Evolutionary conservation across 92 coral and sea anemone species (phyloP), one percentile per base, ranked within the genome.

Genomic region (Porites cylindrica): DNA sequence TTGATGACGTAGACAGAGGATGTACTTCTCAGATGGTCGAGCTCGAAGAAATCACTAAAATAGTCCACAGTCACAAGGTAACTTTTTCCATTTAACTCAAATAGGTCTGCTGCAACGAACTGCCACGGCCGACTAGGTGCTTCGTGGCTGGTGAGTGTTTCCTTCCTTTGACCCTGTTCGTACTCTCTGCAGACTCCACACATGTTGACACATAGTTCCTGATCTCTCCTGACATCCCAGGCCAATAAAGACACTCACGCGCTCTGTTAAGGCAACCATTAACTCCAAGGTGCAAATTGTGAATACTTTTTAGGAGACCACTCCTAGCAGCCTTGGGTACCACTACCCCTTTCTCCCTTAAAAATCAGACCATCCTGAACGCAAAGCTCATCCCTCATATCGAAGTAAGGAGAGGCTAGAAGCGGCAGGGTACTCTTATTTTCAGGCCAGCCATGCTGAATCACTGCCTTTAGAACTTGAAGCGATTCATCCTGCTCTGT

Each of bases 311-410:
- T 54, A 72, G 79, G 1, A 58, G 72, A 23, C 52, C 85, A 5
- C 83, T 54, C 67, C 86, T 72, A 3, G 82, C 72, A 51, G 66
- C 71, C 56, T 19, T 66, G 2, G 86, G 75, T 9, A 80, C 77
- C 9, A 51, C 83, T 23, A 78, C 77, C 66, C 23, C 77, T 59
- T 62, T 79, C 71, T 0, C 90, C 80, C 72, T 80, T 68, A 86
- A 87, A 87, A 26, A 71, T 80, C 18, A 87, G 71, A 2, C 86
- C 90, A 70, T 79, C 81, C 62, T 87, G 76, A 50, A 87, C 75
- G 61, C 85, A 66, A 59, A 47, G 60, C 53, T 87, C 82, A 21
- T 81, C 86, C 16, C 86, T 56, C 59, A 72, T 72, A 51, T 53
- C 72, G 76, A 80, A 80, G 52, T 81, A 80, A 13, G 86, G 86